Evolutionary conservation across 2,888 invertebrate species (phyloP), one percentile per base, ranked within the genome.

Genomic region (Bombyx huttoni): DNA sequence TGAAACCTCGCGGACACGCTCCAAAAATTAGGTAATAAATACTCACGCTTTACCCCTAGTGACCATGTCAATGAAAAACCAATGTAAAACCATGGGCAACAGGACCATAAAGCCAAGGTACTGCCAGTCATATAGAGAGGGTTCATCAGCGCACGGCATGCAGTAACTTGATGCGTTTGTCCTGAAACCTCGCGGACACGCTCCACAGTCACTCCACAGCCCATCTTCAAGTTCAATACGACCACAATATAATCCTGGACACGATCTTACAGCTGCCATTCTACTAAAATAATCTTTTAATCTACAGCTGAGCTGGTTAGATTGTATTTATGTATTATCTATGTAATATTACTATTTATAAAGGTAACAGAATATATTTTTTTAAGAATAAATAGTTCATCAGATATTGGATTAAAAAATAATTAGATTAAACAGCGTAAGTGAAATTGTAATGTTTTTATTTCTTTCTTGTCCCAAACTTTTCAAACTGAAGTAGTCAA

Each of bases 101-200:
- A 98, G 78, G 0, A 94, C 96, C 96, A 98, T 97, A 70, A 98
- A 99, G 1, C 96, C 96, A 24, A 98, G 91, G 75, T 96, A 97
- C 48, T 98, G 90, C 95, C 97, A 97, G 67, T 98, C 98, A 70
- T 98, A 98, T 47, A 96, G 90, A 12, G 92, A 89, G 0, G 96
- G 94, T 45, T 89, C 89, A 52, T 94, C 93, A 1, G 90, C 89
- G 69, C 98, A 98, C 2, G 91, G 91, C 13, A 90, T 80, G 73
- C 98, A 97, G 47, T 94, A 91, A 52, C 94, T 95, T 0, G 92
- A 90, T 0, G 89, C 81, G 67, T 93, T 93, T 48, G 94, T 92
- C 35, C 94, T 89, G 66, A 90, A 96, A 0, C 98, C 98, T 61
- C 96, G 84, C 0, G 95, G 94, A 66, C 97, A 97, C 1, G 96